These are phyloP conservation scores for Drosophila sucinea DNA, from an alignment of 1,140 invertebrate genomes.

Conservation along the genomic window DNA sequence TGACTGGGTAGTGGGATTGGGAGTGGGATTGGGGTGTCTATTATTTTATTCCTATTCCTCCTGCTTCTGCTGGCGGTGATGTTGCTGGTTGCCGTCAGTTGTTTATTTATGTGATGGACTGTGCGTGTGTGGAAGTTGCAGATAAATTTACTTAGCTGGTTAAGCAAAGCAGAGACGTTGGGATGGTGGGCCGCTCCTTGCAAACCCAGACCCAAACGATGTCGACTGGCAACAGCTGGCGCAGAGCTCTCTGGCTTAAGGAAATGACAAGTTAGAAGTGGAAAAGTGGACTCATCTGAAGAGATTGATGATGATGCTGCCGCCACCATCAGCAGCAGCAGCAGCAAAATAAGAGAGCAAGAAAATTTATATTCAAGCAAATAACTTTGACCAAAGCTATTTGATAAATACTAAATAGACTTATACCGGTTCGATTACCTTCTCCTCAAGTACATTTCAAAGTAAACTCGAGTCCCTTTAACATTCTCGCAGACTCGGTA, in stretches of 20 bases:
- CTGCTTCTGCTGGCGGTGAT: conserved; percentile 3
- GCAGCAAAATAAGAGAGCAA: not conserved
- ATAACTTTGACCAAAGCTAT: conserved; percentile 1
- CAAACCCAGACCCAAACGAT: not conserved
- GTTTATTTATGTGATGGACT: conserved; percentile 78
- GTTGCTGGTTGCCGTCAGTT: conserved; percentile 54
- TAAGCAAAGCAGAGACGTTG: conserved; percentile 16
- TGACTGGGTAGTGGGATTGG: not conserved
- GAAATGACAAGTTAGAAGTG: conserved; percentile 55
- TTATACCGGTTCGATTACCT: not conserved
- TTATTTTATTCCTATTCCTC: conserved; percentile 70
- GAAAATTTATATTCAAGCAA: not conserved
- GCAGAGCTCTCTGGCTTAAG: conserved; percentile 44
- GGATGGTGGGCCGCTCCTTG: conserved; percentile 1
- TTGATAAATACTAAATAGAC: not conserved
- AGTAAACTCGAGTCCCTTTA: not conserved
- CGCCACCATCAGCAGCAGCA: too few relatives aligned
- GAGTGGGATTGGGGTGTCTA: conserved; percentile 49
- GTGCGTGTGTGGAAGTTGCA: conserved; percentile 62
- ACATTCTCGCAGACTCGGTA: not conserved
- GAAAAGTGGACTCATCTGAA: conserved; percentile 40
- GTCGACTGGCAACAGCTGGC: conserved; percentile 25
- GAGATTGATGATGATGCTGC: conserved; percentile 46
- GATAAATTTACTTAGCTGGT: conserved; percentile 72
- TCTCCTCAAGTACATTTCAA: not conserved